Percentiles rank a stretch among this genome's conserved stretches.
Evolutionary conservation across 2,113 vertebrate species (phyloP).

Genomic region (Echinops telfairi): DNA sequence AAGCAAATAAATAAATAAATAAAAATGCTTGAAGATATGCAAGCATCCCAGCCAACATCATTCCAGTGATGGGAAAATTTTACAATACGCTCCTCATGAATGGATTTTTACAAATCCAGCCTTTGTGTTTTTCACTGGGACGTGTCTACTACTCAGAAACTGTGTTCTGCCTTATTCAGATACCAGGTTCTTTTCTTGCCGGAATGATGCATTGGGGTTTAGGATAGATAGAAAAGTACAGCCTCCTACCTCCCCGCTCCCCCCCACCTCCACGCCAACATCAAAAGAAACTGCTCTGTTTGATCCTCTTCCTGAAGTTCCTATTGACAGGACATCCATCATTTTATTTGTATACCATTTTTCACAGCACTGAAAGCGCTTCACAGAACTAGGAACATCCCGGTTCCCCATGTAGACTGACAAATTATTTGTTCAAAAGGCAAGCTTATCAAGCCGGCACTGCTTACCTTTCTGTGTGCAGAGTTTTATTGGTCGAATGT

Average conservation of each 20-base stretch:
- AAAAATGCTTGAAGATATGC: slow-evolving; percentile 2
- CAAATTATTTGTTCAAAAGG: slow-evolving; percentile 82
- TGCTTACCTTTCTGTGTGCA: slow-evolving; percentile 70
- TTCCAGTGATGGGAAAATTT: slow-evolving; percentile 57
- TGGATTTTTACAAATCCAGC: slow-evolving; percentile 73
- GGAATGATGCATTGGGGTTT: slow-evolving; percentile 82
- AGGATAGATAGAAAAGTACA: slow-evolving; percentile 83
- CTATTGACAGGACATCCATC: slow-evolving; percentile 84
- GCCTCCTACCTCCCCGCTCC: slow-evolving; percentile 70
- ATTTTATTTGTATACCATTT: slow-evolving; percentile 82
- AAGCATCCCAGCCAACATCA: slow-evolving; percentile 20
- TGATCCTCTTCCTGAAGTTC: slow-evolving; percentile 83
- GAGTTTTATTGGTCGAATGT: slow-evolving; percentile 60
- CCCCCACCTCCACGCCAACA: slow-evolving; percentile 69
- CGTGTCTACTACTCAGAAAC: slow-evolving; percentile 79
- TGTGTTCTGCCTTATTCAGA: slow-evolving; percentile 82
- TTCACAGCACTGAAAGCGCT: slow-evolving; percentile 79
- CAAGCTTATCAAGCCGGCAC: slow-evolving; percentile 65
- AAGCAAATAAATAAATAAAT: slow-evolving; percentile 18
- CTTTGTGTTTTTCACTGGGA: slow-evolving; percentile 71
- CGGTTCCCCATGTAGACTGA: slow-evolving; percentile 75
- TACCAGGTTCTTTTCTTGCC: slow-evolving; percentile 72
- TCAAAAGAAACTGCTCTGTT: slow-evolving; percentile 82
- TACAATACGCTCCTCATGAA: slow-evolving; percentile 65
- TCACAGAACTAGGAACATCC: slow-evolving; percentile 74